Percentiles rank a stretch among this genome's conserved stretches.
Conservation (phyloP, 2,888 invertebrate species). For the Willowsia nigromaculata region DNA sequence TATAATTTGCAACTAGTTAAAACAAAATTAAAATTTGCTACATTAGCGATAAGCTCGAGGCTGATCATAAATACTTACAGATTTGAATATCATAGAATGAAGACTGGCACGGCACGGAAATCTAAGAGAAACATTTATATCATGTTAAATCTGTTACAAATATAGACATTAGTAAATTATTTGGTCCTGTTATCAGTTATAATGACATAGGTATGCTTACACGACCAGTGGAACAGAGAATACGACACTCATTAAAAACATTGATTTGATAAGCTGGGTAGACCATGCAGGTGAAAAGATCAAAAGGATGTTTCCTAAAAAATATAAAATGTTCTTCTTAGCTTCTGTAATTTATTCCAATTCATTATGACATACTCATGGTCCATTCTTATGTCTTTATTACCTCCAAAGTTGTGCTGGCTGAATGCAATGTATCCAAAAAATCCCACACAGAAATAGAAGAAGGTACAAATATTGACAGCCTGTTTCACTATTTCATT, state of each 20-base stretch:
- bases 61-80: slow-evolving; percentile 84
- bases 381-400: slow-evolving; percentile 47
- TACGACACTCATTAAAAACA: slow-evolving; percentile 96
- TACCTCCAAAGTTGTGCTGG: slow-evolving; percentile 87
- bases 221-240: slow-evolving; percentile 98
- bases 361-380: too few relatives aligned
- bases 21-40: too few relatives aligned
- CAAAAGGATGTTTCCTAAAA: slow-evolving; percentile 92
- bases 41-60: too few relatives aligned
- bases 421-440: slow-evolving; percentile 96
- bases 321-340: background rate
- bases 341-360: background rate
- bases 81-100: slow-evolving; percentile 92
- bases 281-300: slow-evolving; percentile 90
- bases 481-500: slow-evolving; percentile 92
- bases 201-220: slow-evolving; percentile 2
- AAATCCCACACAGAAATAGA: slow-evolving; percentile 94
- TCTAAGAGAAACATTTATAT: slow-evolving; percentile 60
- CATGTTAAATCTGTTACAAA: too few relatives aligned
- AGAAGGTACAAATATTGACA: slow-evolving; percentile 93
- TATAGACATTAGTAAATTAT: too few relatives aligned
- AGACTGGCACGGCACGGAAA: slow-evolving; percentile 97
- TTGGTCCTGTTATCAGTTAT: too few relatives aligned
- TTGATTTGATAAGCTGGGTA: slow-evolving; percentile 94
- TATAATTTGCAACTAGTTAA: too few relatives aligned